A percentile compares a stretch with the other conserved stretches of the same genome.
These are phyloP conservation scores for Ambastaia sidthimunki DNA, from an alignment of 2,797 vertebrate species.

Conservation along the genomic window DNA sequence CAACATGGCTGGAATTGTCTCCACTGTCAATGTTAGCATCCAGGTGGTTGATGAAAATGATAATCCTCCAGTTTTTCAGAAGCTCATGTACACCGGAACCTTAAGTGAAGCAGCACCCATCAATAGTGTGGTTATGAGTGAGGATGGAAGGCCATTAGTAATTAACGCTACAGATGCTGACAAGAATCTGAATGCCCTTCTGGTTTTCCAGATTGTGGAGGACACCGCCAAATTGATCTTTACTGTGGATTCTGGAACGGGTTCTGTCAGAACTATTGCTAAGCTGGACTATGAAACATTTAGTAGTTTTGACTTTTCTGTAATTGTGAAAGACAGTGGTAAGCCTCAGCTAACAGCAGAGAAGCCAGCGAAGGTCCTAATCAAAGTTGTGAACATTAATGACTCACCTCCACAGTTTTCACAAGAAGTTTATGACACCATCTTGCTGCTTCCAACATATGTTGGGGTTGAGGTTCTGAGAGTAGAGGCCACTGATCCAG, in stretches of 20 bases:
- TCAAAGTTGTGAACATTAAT: constrained; percentile 92
- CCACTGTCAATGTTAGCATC: constrained; percentile 82
- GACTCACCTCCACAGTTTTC: constrained; percentile 93
- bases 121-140: constrained; percentile 90
- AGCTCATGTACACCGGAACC: constrained; percentile 84
- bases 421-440: constrained; percentile 84
- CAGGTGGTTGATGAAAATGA: constrained; percentile 94
- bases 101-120: constrained; percentile 90
- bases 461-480: constrained; percentile 84
- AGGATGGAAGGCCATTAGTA: constrained; percentile 86
- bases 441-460: constrained; percentile 90
- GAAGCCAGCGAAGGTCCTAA: constrained; percentile 86
- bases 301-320: constrained; percentile 87
- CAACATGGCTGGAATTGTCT: constrained; percentile 90
- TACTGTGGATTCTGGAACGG: constrained; percentile 93
- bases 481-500: constrained; percentile 89
- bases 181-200: constrained; percentile 88
- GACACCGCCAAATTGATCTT: constrained; percentile 88
- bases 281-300: constrained; percentile 91
- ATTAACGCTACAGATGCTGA: constrained; percentile 89
- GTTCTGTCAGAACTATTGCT: constrained; percentile 88
- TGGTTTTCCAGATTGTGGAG: constrained; percentile 92
- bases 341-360: constrained; percentile 83
- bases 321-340: constrained; percentile 91
- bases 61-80: constrained; percentile 84